These are phyloP conservation scores for Pterocles burchelli DNA, from an alignment of 2,113 vertebrate genomes.

Conservation along the genomic window DNA sequence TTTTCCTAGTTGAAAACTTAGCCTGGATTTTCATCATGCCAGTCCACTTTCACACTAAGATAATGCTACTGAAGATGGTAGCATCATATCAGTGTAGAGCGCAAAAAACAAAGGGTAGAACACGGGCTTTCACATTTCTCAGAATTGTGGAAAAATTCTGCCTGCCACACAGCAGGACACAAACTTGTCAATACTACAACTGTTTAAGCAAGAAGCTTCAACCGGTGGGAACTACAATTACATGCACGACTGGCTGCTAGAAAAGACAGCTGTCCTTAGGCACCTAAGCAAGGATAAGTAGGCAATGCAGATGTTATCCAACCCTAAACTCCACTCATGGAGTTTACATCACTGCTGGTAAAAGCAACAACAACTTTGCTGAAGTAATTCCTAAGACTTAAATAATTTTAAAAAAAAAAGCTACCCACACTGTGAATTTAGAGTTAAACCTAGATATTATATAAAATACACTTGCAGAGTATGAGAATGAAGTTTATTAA, in stretches of 20 bases:
- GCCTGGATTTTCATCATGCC: neutral
- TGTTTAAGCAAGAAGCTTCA: neutral
- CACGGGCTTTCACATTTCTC: neutral
- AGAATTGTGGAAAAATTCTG: neutral
- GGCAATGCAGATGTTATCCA: neutral
- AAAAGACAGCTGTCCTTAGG: neutral
- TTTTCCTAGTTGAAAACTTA: neutral
- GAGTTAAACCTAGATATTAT: neutral
- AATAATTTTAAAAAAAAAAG: neutral
- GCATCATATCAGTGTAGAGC: neutral
- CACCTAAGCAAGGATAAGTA: neutral
- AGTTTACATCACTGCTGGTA: neutral
- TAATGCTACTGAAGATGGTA: neutral
- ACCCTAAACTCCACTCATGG: neutral
- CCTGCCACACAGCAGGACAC: neutral
- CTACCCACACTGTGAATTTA: neutral
- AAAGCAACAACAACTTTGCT: neutral
- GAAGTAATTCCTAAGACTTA: neutral
- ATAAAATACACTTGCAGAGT: neutral
- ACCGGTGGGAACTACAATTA: neutral
- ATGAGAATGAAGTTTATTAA: neutral
- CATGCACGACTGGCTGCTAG: neutral
- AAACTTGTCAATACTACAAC: neutral
- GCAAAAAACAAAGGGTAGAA: neutral
- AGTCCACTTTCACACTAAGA: neutral